Evolutionary conservation across 2,888 invertebrate species (phyloP), one percentile per base, ranked within the genome.

Genomic region (Ophion obscuratus): DNA sequence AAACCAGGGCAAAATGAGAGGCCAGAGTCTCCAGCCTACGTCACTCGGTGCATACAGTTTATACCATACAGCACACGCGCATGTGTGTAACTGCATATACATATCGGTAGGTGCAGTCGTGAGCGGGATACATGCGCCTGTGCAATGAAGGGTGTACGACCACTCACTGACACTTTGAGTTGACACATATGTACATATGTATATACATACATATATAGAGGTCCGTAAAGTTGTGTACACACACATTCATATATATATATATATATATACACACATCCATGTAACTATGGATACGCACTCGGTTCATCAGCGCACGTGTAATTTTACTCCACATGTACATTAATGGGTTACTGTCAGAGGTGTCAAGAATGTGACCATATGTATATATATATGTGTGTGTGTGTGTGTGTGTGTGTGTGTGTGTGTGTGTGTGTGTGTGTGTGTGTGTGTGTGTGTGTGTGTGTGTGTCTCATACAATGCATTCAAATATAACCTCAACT

Each of bases 1-100:
- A 76, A 83, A 77, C 73, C 76, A 76, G 85, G 86, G 36, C 83
- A 81, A 77, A 24, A 20, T 44, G 73, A 68, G 67, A 83, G 83
- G 83, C 83, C 81, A 79, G 83, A 83, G 83, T 76, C 80, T 86
- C 77, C 74, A 74, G 83, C 86, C 83, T 81, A 81, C 86, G 86
- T 86, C 86, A 86, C 82, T 81, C 86, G 77, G 62, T 53, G 59
- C 62, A 71, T 44, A 79, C 14, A 70, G 73, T 5, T 20, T 14
- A 31, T 2, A 3, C 3, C 40, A 9, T 20, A 53, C 64, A 27
- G 44, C 9, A 17, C 61, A 66, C 11, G 59, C 57, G 40, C 5
- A 9, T 40, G 40, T 40, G 40, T 40, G 7, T 40, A 40, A 40
- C 40, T 9, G 40, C 40, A 40, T 40, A 40, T 7, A 40, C 40